Base-by-base conservation (phyloP, 1,140 invertebrate genomes). In the Mizuhopecten yessoensis region DNA sequence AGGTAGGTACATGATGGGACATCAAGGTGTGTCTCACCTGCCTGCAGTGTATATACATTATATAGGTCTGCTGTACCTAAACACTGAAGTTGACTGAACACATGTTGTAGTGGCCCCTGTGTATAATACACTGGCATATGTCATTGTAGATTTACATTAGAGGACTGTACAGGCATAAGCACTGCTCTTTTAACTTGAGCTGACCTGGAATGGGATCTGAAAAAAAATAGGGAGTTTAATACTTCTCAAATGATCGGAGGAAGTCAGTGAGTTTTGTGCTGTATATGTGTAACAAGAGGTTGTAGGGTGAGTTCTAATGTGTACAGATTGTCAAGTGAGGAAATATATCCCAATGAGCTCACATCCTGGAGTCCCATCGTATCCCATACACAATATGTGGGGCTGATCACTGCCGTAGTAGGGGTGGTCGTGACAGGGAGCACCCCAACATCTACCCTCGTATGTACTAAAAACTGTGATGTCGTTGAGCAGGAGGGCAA, bases 41-140 rank as follows among this genome's bases (percentile, higher is more conserved):
- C n/a, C n/a, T n/a, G n/a, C n/a, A 29, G 57, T 45, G 42, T 45
- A 17, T 45, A 17, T n/a, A n/a, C n/a, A n/a, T n/a, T n/a, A n/a
- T n/a, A 45, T 45, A 45, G 42, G 42, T 45, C 9, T 45, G n/a
- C 23, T 75, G 23, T 75, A 75, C 57, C 57, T 75, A 75, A 29
- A 75, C 5, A n/a, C 3, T 75, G 57, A 75, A 75, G 57, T 75
- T 75, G 57, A 75, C 57, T 75, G 57, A 75, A 75, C 57, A 29
- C 57, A 75, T 75, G 57, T 75, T 5, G 57, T 45, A 20, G 20
- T 45, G 17, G 20, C 29, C 57, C 57, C 1, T 75, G 57, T 75
- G 57, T 75, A 75, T 75, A 45, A 75, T 75, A 75, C 20, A 49
- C 57, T 75, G 57, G 57, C 57, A 75, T n/a, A 75, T 75, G 57